Percentiles rank a stretch among this genome's conserved stretches.
These are phyloP conservation scores for Lacerta bilineata DNA, from an alignment of 2,797 vertebrate genomes.

Conservation along the genomic window DNA sequence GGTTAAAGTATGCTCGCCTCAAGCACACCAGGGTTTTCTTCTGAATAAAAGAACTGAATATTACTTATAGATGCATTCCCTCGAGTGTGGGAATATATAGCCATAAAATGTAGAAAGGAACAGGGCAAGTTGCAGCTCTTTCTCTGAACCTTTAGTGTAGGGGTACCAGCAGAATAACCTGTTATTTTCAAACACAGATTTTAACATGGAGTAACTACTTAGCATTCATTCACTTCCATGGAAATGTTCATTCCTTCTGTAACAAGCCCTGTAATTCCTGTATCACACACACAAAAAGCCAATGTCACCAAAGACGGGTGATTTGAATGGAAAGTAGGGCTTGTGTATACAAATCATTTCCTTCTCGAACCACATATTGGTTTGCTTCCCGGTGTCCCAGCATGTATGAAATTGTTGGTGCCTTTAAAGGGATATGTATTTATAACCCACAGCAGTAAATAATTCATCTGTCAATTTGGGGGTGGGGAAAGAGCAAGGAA, in stretches of 20 bases:
- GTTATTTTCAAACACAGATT: slow-evolving; percentile 6
- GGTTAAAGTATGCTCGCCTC: background rate
- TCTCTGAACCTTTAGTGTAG: slow-evolving; percentile 20
- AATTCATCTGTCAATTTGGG: slow-evolving; percentile 29
- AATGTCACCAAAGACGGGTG: background rate
- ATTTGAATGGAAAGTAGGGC: slow-evolving; percentile 1
- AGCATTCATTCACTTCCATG: slow-evolving; percentile 1
- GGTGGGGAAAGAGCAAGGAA: background rate
- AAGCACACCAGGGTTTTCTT: background rate
- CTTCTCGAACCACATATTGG: background rate
- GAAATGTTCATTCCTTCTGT: background rate
- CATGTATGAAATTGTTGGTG: slow-evolving; percentile 3
- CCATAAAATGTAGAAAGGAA: background rate
- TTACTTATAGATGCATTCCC: slow-evolving; percentile 9
- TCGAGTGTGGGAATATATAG: slow-evolving; percentile 7
- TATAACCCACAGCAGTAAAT: slow-evolving; percentile 15
- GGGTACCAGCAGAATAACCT: background rate
- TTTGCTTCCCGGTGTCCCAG: background rate
- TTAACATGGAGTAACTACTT: background rate
- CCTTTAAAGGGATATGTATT: slow-evolving; percentile 25
- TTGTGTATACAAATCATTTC: background rate
- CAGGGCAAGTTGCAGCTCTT: background rate
- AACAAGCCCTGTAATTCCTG: slow-evolving; percentile 26
- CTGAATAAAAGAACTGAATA: background rate
- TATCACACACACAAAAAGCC: background rate